phyloP scores from a whole-genome alignment of 2,113 vertebrate species.

The Anser cygnoides region DNA sequence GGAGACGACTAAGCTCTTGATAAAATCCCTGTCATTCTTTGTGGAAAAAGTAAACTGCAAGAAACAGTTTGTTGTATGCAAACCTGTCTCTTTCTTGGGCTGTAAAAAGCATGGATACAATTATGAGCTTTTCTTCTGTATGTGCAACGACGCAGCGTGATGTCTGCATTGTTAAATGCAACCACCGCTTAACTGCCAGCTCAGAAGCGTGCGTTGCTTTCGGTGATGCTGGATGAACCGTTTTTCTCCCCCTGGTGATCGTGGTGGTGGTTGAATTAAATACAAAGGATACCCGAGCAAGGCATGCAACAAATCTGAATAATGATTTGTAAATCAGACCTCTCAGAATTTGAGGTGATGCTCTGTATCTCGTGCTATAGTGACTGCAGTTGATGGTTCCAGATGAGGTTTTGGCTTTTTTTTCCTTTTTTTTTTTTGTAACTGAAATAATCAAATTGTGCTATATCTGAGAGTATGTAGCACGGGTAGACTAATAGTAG shows the following conservation, averaged over 20 bases:
- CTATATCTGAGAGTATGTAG: accelerated
- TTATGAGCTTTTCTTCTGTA: background rate
- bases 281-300: accelerated
- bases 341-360: accelerated
- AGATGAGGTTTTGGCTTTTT: background rate
- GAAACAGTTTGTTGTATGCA: background rate
- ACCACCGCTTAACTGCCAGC: background rate
- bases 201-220: accelerated
- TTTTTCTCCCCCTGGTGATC: background rate
- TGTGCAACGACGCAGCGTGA: background rate
- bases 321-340: background rate
- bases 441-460: background rate
- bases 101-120: background rate
- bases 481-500: background rate
- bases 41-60: background rate
- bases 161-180: background rate
- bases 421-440: background rate
- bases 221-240: background rate
- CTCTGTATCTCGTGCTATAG: background rate
- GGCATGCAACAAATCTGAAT: background rate
- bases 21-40: background rate
- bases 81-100: background rate
- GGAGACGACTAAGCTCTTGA: background rate
- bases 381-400: background rate
- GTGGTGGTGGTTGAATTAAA: background rate